Conservation (phyloP, 2,797 vertebrate genomes). For the Bovichtus variegatus region DNA sequence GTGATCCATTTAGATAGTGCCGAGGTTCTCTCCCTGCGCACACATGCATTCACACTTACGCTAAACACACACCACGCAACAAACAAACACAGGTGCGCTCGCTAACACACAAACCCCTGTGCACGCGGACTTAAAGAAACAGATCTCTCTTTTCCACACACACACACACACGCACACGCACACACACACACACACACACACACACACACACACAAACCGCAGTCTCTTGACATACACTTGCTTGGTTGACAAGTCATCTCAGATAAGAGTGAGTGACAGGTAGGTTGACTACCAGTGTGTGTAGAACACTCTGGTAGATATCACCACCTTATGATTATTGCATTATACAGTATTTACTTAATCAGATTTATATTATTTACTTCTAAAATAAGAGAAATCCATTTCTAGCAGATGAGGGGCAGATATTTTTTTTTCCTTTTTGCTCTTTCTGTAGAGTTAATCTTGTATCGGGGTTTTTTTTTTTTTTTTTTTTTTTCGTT, state of each 20-base stretch:
- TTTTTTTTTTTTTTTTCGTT: too few species aligned
- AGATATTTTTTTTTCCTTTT: conserved; percentile 21
- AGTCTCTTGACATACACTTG: conserved; percentile 77
- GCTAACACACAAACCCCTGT: conserved; percentile 38
- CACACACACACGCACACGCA: conserved; percentile 17
- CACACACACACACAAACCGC: not conserved
- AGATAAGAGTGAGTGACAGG: conserved; percentile 87
- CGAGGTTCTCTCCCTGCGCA: conserved; percentile 51
- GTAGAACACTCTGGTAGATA: conserved; percentile 64
- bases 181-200: not conserved
- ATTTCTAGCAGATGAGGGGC: conserved; percentile 30
- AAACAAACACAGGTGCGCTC: conserved; percentile 39
- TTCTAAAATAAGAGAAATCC: conserved; percentile 49
- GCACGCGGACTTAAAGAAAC: conserved; percentile 47
- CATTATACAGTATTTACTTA: conserved; percentile 54
- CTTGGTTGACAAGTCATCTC: conserved; percentile 84
- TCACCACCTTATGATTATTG: conserved; percentile 65
- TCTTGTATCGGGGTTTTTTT: conserved; percentile 8
- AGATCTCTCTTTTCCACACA: conserved; percentile 41
- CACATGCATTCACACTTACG: conserved; percentile 17
- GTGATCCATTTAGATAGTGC: conserved; percentile 88
- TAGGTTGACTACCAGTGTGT: conserved; percentile 77
- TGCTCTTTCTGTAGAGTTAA: conserved; percentile 17
- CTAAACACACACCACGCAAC: conserved; percentile 44
- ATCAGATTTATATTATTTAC: conserved; percentile 68